Conservation (phyloP, 2,113 vertebrate genomes). For the Lethenteron camtschaticum region DNA sequence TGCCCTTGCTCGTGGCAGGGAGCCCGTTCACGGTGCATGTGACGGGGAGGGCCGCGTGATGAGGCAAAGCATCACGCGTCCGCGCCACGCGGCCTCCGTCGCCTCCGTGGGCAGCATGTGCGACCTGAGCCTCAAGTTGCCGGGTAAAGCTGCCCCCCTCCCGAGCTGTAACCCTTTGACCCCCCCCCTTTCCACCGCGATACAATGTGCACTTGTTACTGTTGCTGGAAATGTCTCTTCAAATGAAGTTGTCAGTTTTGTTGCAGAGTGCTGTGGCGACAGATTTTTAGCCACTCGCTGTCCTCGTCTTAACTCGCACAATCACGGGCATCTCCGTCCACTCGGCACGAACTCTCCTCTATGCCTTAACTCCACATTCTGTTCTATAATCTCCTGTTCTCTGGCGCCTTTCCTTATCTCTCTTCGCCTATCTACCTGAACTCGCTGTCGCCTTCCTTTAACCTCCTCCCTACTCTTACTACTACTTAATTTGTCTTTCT, state of each 20-base stretch:
- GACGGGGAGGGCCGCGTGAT: slow-evolving; percentile 68
- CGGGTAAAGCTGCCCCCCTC: slow-evolving; percentile 23
- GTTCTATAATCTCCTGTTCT: not conserved
- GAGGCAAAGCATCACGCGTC: slow-evolving; percentile 56
- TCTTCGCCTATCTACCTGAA: not conserved
- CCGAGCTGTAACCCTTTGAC: too few species aligned
- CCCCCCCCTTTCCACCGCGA: too few species aligned
- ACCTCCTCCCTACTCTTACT: too few species aligned
- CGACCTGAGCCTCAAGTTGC: slow-evolving; percentile 66
- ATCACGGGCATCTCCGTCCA: too few species aligned
- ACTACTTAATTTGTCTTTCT: not conserved
- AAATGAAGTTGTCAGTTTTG: too few species aligned
- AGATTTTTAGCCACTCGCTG: too few species aligned
- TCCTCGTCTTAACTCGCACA: too few species aligned
- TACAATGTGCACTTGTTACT: too few species aligned
- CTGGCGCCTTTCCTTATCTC: not conserved
- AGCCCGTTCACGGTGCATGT: slow-evolving; percentile 74
- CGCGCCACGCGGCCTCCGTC: slow-evolving; percentile 45
- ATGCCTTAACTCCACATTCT: too few species aligned
- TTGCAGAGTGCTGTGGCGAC: too few species aligned
- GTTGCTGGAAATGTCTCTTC: too few species aligned
- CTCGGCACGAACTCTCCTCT: too few species aligned
- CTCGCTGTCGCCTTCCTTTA: not conserved
- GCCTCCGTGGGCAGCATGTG: slow-evolving; percentile 64
- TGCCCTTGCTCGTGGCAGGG: slow-evolving; percentile 19